Percentiles rank a stretch among this genome's conserved stretches.
Conservation (phyloP, 2,888 invertebrate genomes). For the Synergus japonicus region DNA sequence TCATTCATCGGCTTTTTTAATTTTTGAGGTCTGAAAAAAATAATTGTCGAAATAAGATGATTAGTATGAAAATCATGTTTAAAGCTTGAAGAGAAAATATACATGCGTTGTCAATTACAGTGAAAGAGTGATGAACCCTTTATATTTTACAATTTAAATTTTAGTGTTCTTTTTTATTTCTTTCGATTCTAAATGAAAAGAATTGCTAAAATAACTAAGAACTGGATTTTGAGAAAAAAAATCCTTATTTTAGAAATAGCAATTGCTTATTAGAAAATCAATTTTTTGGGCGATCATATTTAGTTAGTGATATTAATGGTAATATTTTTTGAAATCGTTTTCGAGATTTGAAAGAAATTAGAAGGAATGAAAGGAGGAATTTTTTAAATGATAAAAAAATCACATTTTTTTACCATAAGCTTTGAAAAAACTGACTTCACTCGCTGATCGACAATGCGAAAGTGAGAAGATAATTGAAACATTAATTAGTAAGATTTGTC, state of each 20-base stretch:
- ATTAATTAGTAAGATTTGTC: too few species aligned
- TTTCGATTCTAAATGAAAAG: not conserved
- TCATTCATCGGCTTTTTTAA: not conserved
- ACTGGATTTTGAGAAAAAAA: not conserved
- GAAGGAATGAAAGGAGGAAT: not conserved
- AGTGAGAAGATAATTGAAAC: too few species aligned
- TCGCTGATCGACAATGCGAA: too few species aligned
- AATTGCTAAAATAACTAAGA: not conserved
- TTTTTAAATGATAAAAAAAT: too few species aligned
- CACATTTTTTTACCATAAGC: too few species aligned
- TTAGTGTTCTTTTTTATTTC: conserved; percentile 5
- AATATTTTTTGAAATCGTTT: not conserved
- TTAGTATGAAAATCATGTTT: conserved; percentile 15
- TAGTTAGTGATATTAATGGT: too few species aligned
- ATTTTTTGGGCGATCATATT: too few species aligned
- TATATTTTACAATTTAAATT: conserved; percentile 43
- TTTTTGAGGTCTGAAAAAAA: not conserved
- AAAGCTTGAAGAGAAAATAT: conserved; percentile 34
- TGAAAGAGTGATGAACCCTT: conserved; percentile 18
- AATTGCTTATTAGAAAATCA: too few species aligned
- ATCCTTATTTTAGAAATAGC: not conserved
- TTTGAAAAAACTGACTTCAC: too few species aligned
- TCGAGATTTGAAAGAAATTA: not conserved
- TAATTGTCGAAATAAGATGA: not conserved
- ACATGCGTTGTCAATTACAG: conserved; percentile 22